Evolutionary conservation across 1,140 invertebrate species (phyloP), one percentile per base, ranked within the genome.

Genomic region (Caenorhabditis tropicalis): DNA sequence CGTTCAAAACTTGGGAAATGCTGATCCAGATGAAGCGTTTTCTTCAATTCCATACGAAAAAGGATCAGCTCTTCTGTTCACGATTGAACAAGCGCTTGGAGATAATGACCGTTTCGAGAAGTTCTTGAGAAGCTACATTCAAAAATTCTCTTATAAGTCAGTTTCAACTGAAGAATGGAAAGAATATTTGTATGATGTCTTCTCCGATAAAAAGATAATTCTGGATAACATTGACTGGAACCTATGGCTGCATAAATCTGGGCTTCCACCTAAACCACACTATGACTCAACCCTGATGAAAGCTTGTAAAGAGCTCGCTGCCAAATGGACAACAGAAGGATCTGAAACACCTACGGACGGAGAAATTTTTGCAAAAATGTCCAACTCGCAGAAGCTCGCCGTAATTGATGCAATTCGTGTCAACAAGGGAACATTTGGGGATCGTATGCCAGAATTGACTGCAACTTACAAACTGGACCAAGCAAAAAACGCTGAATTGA

Each of bases 21-120:
- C 95, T 24, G 95, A 96, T 92, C 96, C 96, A 16, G 96, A 98
- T 92, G 96, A 97, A 92, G 94, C 95, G 5, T 97, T 96, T 92
- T 96, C 95, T 4, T 92, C 92, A 27, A 94, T 97, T 56, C 96
- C 96, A 4, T 98, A 98, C 92, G 95, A 96, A 91, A 98, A 98
- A 92, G 96, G 96, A 0, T 95, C 95, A 46, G 94, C 95, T 29
- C 95, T 98, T 60, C 92, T 98, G 46, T 95, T 95, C 89, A 96
- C 96, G 91, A 92, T 98, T 81, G 96, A 98, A 92, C 93, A 94
- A 86, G 89, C 94, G 16, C 91, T 97, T 31, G 96, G 96, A 15
- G 95, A 95, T n/a, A 93, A 95, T 87, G 93, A 91, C 58, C 93
- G 94, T 12, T 97, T 98, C 92, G 95, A 98, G 88, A 93, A 94